Conservation (phyloP, 2,113 vertebrate species). For the Archilochus colubris region DNA sequence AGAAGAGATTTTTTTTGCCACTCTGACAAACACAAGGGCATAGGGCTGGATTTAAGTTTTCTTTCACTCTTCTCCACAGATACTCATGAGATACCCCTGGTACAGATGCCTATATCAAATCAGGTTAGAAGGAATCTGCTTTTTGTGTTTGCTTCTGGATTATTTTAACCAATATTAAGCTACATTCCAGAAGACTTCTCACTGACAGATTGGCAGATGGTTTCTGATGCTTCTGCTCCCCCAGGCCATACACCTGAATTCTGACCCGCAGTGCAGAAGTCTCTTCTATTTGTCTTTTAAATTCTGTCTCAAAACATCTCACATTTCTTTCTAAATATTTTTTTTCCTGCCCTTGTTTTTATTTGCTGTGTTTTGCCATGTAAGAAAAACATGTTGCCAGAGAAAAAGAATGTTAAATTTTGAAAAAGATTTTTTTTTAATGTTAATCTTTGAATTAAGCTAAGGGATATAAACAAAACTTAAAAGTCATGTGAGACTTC, state of each 20-base stretch:
- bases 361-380: not conserved
- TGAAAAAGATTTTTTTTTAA: not conserved
- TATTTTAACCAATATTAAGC: not conserved
- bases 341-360: not conserved
- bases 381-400: not conserved
- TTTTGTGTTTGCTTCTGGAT: not conserved
- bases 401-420: not conserved
- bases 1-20: not conserved
- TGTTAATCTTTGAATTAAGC: not conserved
- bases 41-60: not conserved
- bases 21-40: not conserved
- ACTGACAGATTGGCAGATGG: not conserved
- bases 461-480: not conserved
- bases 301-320: not conserved
- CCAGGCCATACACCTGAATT: not conserved
- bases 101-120: not conserved
- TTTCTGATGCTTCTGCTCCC: not conserved
- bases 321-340: not conserved
- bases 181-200: not conserved
- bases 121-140: not conserved
- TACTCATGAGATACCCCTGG: not conserved
- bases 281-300: not conserved
- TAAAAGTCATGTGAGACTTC: not conserved
- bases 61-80: not conserved
- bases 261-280: not conserved